These are phyloP conservation scores for Hipparchia sbordonii DNA, from an alignment of 2,888 invertebrate species.

Conservation along the genomic window DNA sequence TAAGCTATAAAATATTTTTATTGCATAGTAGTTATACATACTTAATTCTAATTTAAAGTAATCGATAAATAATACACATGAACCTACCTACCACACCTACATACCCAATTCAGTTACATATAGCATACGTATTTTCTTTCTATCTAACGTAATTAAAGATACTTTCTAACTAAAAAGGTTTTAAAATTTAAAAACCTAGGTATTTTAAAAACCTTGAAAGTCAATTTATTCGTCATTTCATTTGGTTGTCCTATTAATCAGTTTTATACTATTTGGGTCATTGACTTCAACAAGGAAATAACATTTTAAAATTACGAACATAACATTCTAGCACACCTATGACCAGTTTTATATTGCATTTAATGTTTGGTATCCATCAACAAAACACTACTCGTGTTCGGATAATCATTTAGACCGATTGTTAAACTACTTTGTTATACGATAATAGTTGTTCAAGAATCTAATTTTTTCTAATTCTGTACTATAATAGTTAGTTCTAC, in stretches of 20 bases:
- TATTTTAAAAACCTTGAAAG: slow-evolving; percentile 39
- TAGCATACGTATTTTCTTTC: too few species aligned
- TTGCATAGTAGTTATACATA: too few species aligned
- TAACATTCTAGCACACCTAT: slow-evolving; percentile 21
- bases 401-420: not conserved
- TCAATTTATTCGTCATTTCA: slow-evolving; percentile 33
- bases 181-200: not conserved
- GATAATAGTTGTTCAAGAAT: not conserved
- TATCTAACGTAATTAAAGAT: too few species aligned
- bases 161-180: too few species aligned
- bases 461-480: slow-evolving; percentile 23
- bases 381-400: slow-evolving; percentile 8
- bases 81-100: too few species aligned
- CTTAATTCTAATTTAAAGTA: too few species aligned
- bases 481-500: slow-evolving; percentile 23
- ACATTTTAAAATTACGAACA: slow-evolving; percentile 43
- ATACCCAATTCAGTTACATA: too few species aligned
- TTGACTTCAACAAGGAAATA: slow-evolving; percentile 58
- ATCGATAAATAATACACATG: too few species aligned
- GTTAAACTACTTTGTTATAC: not conserved
- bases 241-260: slow-evolving; percentile 34
- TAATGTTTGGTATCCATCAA: slow-evolving; percentile 12
- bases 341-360: slow-evolving; percentile 23
- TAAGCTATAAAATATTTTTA: too few species aligned
- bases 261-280: slow-evolving; percentile 52